Percentiles rank a stretch among this genome's conserved stretches.
phyloP scores from a whole-genome alignment of 2,797 vertebrate species.

The Garrulus glandarius region DNA sequence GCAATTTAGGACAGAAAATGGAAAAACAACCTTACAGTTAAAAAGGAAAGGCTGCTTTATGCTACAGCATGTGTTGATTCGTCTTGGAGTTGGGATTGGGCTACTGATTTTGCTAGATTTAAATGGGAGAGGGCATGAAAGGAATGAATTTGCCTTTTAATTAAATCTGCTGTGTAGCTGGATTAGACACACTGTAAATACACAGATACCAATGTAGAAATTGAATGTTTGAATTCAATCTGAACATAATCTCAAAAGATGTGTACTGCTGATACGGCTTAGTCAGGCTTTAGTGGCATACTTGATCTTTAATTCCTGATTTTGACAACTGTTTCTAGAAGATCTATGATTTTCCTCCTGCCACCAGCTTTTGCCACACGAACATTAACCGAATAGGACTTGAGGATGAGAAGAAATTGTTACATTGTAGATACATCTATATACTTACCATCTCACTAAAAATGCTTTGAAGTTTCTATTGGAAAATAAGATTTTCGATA shows the following conservation, averaged over 20 bases:
- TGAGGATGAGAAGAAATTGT: background rate
- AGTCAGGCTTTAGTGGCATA: background rate
- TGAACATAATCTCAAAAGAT: background rate
- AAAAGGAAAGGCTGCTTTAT: background rate
- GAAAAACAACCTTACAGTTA: background rate
- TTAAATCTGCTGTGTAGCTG: background rate
- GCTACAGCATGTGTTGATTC: background rate
- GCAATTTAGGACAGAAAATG: background rate
- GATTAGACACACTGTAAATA: background rate
- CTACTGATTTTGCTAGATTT: background rate
- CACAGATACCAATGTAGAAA: background rate
- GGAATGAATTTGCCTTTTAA: background rate
- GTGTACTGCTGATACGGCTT: background rate
- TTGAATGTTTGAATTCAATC: background rate
- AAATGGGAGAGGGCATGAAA: background rate
- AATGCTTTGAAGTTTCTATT: background rate
- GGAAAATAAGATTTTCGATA: background rate
- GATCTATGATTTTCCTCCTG: background rate
- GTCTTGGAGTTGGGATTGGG: background rate
- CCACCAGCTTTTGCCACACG: background rate
- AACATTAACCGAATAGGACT: background rate
- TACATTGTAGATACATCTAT: background rate
- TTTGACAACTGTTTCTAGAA: background rate
- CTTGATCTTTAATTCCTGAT: background rate
- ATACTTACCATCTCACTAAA: background rate